These are phyloP conservation scores for Hoplostethus mediterraneus DNA, from an alignment of 2,797 vertebrate genomes.

Conservation along the genomic window DNA sequence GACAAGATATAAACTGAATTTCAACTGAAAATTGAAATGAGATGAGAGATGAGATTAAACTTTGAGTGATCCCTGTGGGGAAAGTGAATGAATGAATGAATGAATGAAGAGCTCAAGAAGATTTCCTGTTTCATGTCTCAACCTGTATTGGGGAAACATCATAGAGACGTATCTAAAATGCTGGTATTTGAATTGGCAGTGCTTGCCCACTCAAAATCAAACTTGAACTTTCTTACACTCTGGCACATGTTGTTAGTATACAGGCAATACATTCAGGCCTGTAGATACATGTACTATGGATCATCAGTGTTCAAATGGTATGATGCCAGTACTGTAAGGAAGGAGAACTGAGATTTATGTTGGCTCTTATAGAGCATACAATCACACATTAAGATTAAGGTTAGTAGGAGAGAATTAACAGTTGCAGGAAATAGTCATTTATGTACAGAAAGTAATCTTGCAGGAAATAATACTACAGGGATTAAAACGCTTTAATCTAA, in stretches of 20 bases:
- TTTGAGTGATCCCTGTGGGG: background rate
- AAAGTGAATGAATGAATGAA: no score
- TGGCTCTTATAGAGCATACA: background rate
- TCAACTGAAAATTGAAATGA: no score
- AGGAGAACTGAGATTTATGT: background rate
- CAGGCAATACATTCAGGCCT: no score
- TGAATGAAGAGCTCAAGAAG: no score
- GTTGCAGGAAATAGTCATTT: background rate
- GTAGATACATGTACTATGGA: background rate
- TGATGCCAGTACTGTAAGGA: background rate
- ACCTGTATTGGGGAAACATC: background rate
- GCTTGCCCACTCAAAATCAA: background rate
- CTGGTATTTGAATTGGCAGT: no score
- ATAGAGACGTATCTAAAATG: background rate
- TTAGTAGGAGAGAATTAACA: background rate
- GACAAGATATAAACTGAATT: no score
- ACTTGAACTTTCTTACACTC: background rate
- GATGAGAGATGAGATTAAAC: background rate
- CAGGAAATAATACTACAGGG: constrained; percentile 7
- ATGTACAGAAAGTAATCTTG: constrained; percentile 5
- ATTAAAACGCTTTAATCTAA: constrained; percentile 44
- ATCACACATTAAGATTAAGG: background rate
- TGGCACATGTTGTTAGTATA: background rate
- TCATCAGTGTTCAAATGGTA: background rate
- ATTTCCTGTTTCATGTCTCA: background rate